Conservation (phyloP, 2,113 vertebrate species). For the Nesoenas mayeri region DNA sequence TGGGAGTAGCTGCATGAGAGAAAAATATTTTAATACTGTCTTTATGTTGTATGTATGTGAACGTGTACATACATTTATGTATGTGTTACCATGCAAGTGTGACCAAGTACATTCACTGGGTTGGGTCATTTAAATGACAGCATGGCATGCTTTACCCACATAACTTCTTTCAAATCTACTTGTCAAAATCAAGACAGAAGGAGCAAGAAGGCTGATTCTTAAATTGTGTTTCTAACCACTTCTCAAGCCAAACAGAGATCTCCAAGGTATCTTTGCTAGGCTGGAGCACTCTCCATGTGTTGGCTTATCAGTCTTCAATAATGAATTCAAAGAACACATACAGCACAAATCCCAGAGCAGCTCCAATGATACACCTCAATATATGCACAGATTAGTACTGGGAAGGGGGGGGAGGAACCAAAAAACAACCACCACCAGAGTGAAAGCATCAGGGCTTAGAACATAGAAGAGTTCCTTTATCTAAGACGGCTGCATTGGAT, state of each 20-base stretch:
- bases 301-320: background rate
- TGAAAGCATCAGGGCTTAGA: background rate
- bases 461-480: background rate
- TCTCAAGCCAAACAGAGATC: background rate
- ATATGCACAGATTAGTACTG: background rate
- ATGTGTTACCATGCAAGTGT: background rate
- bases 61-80: background rate
- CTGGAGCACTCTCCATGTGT: background rate
- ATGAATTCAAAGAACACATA: background rate
- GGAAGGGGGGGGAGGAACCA: fast-evolving
- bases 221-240: background rate
- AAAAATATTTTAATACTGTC: background rate
- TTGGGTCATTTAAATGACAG: background rate
- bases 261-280: background rate
- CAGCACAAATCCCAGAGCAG: background rate
- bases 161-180: background rate
- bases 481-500: background rate
- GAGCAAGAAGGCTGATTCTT: background rate
- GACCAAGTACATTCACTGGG: background rate
- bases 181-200: background rate
- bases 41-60: background rate
- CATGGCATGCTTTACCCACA: background rate
- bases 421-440: background rate
- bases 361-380: background rate
- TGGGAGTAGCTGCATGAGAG: background rate